Base-by-base conservation (phyloP, 2,888 invertebrate genomes). In the Trachelus stipa region DNA sequence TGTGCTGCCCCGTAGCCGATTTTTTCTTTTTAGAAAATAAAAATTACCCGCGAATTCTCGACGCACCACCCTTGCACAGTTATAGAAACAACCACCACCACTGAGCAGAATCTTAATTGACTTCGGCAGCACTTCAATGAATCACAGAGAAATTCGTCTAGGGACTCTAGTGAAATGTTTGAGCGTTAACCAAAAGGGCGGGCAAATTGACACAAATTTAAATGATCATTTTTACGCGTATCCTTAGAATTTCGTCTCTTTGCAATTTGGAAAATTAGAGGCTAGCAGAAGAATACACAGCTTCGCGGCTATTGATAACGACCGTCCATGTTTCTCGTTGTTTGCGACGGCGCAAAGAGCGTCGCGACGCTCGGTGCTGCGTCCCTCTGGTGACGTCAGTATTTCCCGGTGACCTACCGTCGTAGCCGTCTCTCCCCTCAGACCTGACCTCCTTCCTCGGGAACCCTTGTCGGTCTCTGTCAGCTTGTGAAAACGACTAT, bases 271-370 rank as follows among this genome's bases (percentile, higher is more conserved):
- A 56, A 56, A 56, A 56, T 56, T 56, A 56, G 56, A 56, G 56
- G 56, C 56, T 56, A 56, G 23, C 23, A 56, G 56, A 56, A 56
- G 56, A 56, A 56, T 9, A 56, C 56, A 56, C 56, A 31, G 71
- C 71, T 71, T 31, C 34, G 34, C 12, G 71, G 76, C 81, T 83
- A 83, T 82, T 83, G 84, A 84, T 82, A 84, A 84, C 83, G 56
- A 56, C 56, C 56, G 84, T 85, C 83, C 87, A 86, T 88, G 83
- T 85, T 87, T 84, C 56, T 56, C 82, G 79, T 81, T 77, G 81
- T 81, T 74, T 82, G 80, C 78, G 75, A 76, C 75, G 77, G 80
- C 84, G 85, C 83, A 71, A 71, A 71, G 71, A 31, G 4, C 71
- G 71, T 71, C 71, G 71, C 34, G 33, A 34, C 71, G 31, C 71